Evolutionary conservation across 2,888 invertebrate species (phyloP), one percentile per base, ranked within the genome.

Genomic region (Microctonus brassicae): DNA sequence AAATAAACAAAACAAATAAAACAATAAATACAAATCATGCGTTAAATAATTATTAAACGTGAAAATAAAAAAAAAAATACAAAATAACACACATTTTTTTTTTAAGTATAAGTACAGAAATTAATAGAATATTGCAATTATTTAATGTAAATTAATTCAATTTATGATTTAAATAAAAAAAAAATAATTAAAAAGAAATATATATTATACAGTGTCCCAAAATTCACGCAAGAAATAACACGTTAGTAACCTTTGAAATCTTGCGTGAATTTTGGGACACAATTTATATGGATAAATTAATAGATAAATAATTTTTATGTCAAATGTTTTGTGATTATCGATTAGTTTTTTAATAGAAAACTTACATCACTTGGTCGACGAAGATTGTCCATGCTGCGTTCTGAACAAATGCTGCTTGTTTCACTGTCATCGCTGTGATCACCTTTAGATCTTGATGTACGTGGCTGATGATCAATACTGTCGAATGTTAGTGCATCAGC

Each of bases 401-500:
- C 98, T 0, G 97, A 98, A 86, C 97, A 97, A 11, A 98, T 94
- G 83, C 97, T 97, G 61, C 97, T 98, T 0, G 97, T 97, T 87
- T 98, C 98, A 9, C 97, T 96, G 83, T 97, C 96, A 80, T 94
- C 94, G 13, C 93, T 94, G 82, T 93, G 94, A 82, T 96, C 95
- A 33, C 86, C 87, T 75, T 87, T 87, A 20, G 34, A 26, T 29
- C 81, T 83, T 2, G 84, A 82, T 13, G 84, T 82, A 1, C 77
- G 76, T 0, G 78, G 78, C 57, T 83, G 86, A 74, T 81, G 85
- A 34, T 87, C 86, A 61, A 84, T 84, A 70, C 82, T 84, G 58
- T 88, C 87, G 33, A 83, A 86, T 0, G 84, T 86, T 81, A 94
- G 88, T 73, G 92, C 95, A 88, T 94, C 94, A 7, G 94, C 94